A percentile compares a stretch with the other conserved stretches of the same genome.
These are phyloP conservation scores for Neodiprion virginianus DNA, from an alignment of 1,140 invertebrate genomes.

Conservation along the genomic window DNA sequence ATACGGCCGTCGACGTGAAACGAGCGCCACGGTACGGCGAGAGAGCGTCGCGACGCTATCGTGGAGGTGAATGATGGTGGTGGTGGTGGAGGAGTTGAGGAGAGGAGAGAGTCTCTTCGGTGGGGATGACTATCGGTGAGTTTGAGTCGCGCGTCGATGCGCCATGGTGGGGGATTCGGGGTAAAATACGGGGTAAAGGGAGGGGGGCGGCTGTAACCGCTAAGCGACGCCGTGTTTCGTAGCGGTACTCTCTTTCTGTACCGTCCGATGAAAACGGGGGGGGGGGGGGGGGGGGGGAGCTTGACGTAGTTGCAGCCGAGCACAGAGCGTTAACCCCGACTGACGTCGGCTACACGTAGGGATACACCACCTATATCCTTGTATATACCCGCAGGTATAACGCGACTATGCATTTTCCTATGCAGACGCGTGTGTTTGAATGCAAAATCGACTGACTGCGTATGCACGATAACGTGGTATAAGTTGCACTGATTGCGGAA, in stretches of 20 bases:
- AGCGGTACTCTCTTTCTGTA: slow-evolving; percentile 58
- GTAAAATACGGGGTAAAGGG: slow-evolving; percentile 21
- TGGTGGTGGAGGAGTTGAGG: slow-evolving; percentile 22
- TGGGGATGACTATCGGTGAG: neutral
- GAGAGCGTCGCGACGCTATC: slow-evolving; percentile 22
- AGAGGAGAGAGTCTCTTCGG: neutral
- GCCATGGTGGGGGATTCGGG: neutral
- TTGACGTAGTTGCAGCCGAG: slow-evolving; percentile 48
- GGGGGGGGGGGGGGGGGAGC: slow-evolving; percentile 22
- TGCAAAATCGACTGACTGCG: too few relatives aligned
- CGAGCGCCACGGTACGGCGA: slow-evolving; percentile 45
- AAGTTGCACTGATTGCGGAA: too few relatives aligned
- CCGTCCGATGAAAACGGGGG: slow-evolving; percentile 18
- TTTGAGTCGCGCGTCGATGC: slow-evolving; percentile 12
- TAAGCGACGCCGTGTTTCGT: slow-evolving; percentile 42
- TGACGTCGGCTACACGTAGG: neutral
- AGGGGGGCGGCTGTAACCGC: neutral
- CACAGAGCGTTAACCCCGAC: slow-evolving; percentile 57
- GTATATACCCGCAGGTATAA: neutral
- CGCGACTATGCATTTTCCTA: neutral
- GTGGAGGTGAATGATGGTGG: slow-evolving; percentile 4
- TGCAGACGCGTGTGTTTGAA: slow-evolving; percentile 7
- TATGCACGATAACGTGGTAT: too few relatives aligned
- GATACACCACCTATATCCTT: neutral
- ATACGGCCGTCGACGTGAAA: slow-evolving; percentile 40